Base-by-base conservation (phyloP, 2,113 vertebrate genomes). In the Megaceryle torquata region DNA sequence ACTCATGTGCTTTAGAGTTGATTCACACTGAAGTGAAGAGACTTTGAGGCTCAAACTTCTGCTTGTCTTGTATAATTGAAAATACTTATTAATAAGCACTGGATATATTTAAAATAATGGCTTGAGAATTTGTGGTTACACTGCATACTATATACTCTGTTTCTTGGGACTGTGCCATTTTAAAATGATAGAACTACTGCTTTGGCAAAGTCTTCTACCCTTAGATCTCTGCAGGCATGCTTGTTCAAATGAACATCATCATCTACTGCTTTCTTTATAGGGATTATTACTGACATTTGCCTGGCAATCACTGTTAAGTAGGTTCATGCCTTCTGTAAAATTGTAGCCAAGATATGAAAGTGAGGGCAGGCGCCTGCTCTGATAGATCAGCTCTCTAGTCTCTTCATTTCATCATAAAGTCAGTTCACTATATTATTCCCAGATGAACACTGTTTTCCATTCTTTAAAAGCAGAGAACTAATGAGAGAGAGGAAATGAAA, bases 321-420 rank as follows among this genome's bases (percentile, higher is more conserved):
- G 86, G 33, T 91, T 97, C 35, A 86, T 86, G 54, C 15, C n/a
- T 82, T 94, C 88, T 93, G 70, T 89, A 81, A 61, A 95, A 51
- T 33, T 54, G 48, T 71, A 76, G 21, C 89, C 59, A 76, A 65
- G 77, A 51, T 86, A 63, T 3, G 11, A 69, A 70, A 86, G 63
- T 51, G 80, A 89, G 41, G 82, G 65, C 57, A 92, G 63, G 59
- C 31, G 79, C 48, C 53, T 86, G 15, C 31, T 94, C 95, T 81
- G 46, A 13, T 59, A 78, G 44, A 35, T 70, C 64, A 76, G 14
- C 46, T 88, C 43, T 72, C 57, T 39, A 86, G 56, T 67, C 13
- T 93, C 60, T 75, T 88, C 24, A 28, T 80, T 71, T 64, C 91
- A 76, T 93, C n/a, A 6, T 28, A 5, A 57, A 24, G 21, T 87